phyloP scores from a whole-genome alignment of 2,113 vertebrate species.

The Apistogramma diplotaenia region DNA sequence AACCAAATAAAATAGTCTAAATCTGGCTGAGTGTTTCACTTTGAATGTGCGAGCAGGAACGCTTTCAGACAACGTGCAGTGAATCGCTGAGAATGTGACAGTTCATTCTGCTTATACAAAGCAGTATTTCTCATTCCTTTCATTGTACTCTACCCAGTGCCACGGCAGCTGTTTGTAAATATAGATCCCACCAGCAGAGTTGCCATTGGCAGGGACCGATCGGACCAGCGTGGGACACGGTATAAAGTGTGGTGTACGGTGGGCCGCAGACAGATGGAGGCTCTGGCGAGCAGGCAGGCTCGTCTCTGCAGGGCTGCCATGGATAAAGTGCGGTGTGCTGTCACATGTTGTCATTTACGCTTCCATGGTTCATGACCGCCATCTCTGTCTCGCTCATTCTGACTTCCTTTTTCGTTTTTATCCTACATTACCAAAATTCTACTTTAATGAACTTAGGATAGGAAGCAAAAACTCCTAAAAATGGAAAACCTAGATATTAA shows the following conservation, averaged over 20 bases:
- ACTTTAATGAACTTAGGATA: neutral
- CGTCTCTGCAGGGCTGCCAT: constrained; percentile 63
- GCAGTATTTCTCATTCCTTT: constrained; percentile 5
- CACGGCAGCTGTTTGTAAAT: constrained; percentile 80
- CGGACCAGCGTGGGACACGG: constrained; percentile 56
- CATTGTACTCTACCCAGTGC: constrained; percentile 18
- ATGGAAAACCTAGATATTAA: neutral
- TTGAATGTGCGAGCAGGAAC: neutral
- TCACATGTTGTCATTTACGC: constrained; percentile 74
- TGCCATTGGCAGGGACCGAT: constrained; percentile 62
- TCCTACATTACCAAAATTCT: neutral
- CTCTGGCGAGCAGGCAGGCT: constrained; percentile 56
- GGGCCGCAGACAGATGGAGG: constrained; percentile 75
- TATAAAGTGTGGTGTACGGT: constrained; percentile 49
- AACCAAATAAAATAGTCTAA: constrained; percentile 39
- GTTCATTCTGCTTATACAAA: constrained; percentile 15
- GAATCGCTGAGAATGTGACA: neutral
- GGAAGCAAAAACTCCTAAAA: neutral
- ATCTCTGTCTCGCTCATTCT: neutral
- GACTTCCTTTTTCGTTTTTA: neutral
- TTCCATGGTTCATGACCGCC: constrained; percentile 52
- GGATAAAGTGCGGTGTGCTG: constrained; percentile 73
- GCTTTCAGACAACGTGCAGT: neutral
- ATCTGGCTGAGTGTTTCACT: neutral
- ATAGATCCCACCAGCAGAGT: constrained; percentile 77